phyloP scores from a whole-genome alignment of 2,888 invertebrate species.

The Ochropleura plecta region DNA sequence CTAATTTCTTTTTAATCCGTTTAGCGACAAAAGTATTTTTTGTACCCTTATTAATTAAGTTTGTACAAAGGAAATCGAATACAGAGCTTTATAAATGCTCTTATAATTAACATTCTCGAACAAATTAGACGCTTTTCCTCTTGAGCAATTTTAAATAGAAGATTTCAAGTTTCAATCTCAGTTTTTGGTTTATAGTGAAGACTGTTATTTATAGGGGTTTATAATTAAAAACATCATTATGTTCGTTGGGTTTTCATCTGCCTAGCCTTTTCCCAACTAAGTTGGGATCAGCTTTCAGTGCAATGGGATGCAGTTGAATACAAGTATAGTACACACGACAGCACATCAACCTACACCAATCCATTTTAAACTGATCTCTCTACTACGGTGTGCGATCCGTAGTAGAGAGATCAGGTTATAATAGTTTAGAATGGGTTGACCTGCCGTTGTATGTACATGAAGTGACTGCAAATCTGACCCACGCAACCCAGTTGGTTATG shows the following conservation, averaged over 20 bases:
- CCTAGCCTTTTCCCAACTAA: background rate
- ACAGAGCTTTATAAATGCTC: constrained; percentile 11
- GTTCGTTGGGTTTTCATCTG: background rate
- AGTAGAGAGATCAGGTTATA: no score
- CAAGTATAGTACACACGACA: background rate
- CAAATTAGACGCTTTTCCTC: constrained; percentile 22
- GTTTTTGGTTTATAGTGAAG: constrained; percentile 8
- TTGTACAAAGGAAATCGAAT: constrained; percentile 25
- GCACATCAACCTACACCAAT: no score
- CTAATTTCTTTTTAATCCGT: background rate
- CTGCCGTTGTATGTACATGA: no score
- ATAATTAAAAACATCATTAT: background rate
- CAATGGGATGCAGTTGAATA: background rate
- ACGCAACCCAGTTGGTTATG: no score
- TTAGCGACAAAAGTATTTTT: background rate
- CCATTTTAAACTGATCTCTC: no score
- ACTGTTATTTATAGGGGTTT: background rate
- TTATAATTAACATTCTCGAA: constrained; percentile 34
- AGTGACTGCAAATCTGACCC: no score
- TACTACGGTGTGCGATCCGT: no score
- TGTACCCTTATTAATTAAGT: constrained; percentile 17
- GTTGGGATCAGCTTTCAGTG: no score
- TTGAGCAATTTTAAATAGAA: constrained; percentile 10
- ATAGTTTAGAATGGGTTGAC: no score
- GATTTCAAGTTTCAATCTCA: constrained; percentile 14